Percentiles rank a stretch among this genome's conserved stretches.
Evolutionary conservation across 2,797 vertebrate genomes (phyloP).

Genomic region (Balearica regulorum): DNA sequence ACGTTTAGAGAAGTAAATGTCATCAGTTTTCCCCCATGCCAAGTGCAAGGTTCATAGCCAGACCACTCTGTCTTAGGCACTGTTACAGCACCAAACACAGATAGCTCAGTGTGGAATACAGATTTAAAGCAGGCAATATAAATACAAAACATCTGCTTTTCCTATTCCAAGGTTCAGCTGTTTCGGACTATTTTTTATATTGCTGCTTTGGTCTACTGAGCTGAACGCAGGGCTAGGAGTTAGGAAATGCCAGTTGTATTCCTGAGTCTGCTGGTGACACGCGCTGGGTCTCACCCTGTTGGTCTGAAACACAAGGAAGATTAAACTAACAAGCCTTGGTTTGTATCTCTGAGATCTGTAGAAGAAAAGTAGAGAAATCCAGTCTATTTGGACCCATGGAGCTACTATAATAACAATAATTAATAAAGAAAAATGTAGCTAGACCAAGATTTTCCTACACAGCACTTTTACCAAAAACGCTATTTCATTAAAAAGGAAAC

Average conservation of each 20-base stretch:
- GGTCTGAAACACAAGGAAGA: background rate
- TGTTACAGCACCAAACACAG: background rate
- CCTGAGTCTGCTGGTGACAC: background rate
- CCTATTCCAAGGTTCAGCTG: background rate
- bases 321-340: background rate
- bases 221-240: background rate
- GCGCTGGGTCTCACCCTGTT: background rate
- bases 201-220: background rate
- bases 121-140: background rate
- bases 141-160: background rate
- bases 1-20: conserved; percentile 39
- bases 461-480: background rate
- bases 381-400: background rate
- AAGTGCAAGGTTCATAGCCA: background rate
- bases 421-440: background rate
- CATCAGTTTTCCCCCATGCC: background rate
- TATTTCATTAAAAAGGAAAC: background rate
- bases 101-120: background rate
- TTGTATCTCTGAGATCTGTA: background rate
- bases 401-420: background rate
- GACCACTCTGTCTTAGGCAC: background rate
- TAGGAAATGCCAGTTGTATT: background rate
- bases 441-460: background rate
- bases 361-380: background rate
- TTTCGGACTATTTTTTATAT: background rate